These are phyloP conservation scores for Scolanthus callimorphus DNA, from an alignment of 92 coral and sea anemone genomes.

Conservation along the genomic window DNA sequence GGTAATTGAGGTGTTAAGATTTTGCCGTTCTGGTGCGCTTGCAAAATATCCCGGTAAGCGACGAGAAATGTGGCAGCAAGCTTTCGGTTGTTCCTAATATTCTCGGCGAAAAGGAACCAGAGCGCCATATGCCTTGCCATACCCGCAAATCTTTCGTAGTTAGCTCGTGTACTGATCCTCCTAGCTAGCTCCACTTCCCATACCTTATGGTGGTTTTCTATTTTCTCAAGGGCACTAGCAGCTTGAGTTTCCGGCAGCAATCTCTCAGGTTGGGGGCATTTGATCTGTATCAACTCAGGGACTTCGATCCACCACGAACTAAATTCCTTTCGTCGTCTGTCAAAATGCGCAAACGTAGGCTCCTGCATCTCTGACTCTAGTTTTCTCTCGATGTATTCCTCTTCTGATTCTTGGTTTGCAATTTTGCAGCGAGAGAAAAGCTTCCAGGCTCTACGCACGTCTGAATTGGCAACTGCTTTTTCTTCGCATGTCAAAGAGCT, in stretches of 20 bases:
- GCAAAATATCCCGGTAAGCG: slow-evolving; percentile 17
- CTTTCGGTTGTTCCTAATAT: slow-evolving; percentile 27
- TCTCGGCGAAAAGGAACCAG: slow-evolving; percentile 31
- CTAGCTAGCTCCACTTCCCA: slow-evolving; percentile 31
- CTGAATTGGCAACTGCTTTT: too few relatives aligned
- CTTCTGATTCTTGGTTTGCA: slow-evolving; percentile 18
- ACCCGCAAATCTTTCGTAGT: slow-evolving; percentile 42
- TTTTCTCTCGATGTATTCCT: slow-evolving; percentile 38
- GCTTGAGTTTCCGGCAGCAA: background rate
- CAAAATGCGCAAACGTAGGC: slow-evolving; percentile 19
- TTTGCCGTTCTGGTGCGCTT: slow-evolving; percentile 19
- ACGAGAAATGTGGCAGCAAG: slow-evolving; percentile 51
- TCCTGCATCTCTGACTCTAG: slow-evolving; percentile 29
- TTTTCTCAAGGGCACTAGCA: background rate
- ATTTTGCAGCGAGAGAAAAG: slow-evolving; percentile 35
- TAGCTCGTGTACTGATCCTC: slow-evolving; percentile 28
- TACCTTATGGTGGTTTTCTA: slow-evolving; percentile 5
- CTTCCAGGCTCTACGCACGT: slow-evolving; percentile 7
- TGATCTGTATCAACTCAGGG: slow-evolving; percentile 35
- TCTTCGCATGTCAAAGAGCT: too few relatives aligned
- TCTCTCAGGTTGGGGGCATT: slow-evolving; percentile 19
- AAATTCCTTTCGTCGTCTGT: slow-evolving; percentile 43
- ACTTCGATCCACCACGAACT: slow-evolving; percentile 65
- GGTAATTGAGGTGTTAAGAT: slow-evolving; percentile 21
- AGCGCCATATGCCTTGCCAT: slow-evolving; percentile 46